phyloP scores from a whole-genome alignment of 1,140 invertebrate species.

The Yoshiicerus persimilis region DNA sequence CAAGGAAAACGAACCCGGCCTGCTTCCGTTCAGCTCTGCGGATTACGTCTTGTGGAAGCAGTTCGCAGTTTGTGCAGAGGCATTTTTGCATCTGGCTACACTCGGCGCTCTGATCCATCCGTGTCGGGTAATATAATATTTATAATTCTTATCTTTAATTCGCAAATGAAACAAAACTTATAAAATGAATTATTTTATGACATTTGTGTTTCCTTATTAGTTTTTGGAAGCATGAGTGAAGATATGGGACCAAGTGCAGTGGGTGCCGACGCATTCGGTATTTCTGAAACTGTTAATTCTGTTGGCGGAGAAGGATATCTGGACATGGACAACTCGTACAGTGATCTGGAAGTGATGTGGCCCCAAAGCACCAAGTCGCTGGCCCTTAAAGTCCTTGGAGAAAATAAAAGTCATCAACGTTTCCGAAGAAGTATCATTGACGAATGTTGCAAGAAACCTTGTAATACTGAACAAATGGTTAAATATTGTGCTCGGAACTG shows the following conservation, averaged over 20 bases:
- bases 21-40: slow-evolving; percentile 20
- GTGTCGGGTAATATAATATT: background rate
- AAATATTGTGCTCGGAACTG: slow-evolving; percentile 3
- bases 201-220: background rate
- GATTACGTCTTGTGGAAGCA: slow-evolving; percentile 18
- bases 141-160: background rate
- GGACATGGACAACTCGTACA: background rate
- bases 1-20: background rate
- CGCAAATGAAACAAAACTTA: background rate
- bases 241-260: background rate
- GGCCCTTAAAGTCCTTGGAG: background rate
- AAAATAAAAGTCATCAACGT: background rate
- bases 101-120: background rate
- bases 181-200: background rate
- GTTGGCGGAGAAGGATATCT: background rate
- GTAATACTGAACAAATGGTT: background rate
- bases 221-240: background rate
- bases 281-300: background rate
- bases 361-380: background rate
- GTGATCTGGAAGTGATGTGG: background rate
- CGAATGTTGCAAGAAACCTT: slow-evolving; percentile 25
- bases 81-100: background rate
- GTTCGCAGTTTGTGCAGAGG: background rate
- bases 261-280: background rate
- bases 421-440: slow-evolving; percentile 21